Evolutionary conservation across 2,797 vertebrate species (phyloP), one percentile per base, ranked within the genome.

Genomic region (Chelidonichthys spinosus): DNA sequence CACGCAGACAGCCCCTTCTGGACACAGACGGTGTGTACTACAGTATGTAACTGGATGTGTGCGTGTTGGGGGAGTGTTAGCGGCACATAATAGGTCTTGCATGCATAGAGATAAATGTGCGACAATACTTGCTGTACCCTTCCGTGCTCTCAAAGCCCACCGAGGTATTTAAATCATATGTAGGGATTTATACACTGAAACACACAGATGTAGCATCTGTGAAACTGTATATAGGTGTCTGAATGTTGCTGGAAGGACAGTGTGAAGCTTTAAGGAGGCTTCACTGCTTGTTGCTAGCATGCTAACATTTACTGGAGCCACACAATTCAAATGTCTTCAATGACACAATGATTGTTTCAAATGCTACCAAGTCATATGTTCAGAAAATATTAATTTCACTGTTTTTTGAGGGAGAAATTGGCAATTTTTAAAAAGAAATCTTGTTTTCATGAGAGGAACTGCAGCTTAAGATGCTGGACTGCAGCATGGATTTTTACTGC

Each of bases 21-120:
- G 90, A 90, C 90, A 80, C 61, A 78, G 73, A 85, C 65, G 58
- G 81, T 79, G 67, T 80, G 72, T 79, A 79, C 67, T 79, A 66
- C 74, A 82, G 73, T 81, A 54, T 85, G 82, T 81, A 71, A 52
- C 47, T 73, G 72, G 75, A 46, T 76, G 72, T 33, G 73, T 79
- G 69, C 60, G 36, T 82, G 72, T 49, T 66, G 47, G 39, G 18
- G 33, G 52, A 9, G 55, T 74, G 77, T 77, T 56, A 66, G 53
- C 39, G 49, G 62, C 56, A 72, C 74, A 76, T 77, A 62, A 55
- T 49, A 1, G 61, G 58, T 70, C 39, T n/a, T 77, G 37, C 58
- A 54, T 66, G 54, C 74, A 75, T 52, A 65, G 63, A 66, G 36
- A 66, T 33, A 67, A 53, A 76, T 15, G 8, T 43, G 46, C 7